Percentiles rank a stretch among this genome's conserved stretches.
phyloP scores from a whole-genome alignment of 1,140 invertebrate species.

The Oscheius sp. region DNA sequence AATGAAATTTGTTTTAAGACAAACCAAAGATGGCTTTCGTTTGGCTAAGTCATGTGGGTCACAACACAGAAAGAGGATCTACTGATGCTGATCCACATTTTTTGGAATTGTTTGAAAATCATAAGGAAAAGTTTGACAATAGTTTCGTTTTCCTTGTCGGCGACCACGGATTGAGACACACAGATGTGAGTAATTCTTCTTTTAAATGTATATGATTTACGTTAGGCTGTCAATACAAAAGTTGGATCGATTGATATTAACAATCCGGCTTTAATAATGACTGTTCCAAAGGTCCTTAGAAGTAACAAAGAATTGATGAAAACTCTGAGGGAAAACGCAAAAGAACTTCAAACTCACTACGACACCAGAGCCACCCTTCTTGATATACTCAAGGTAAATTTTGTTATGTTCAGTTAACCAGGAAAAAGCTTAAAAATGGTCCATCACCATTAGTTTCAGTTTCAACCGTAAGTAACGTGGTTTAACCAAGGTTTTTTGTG shows the following conservation, averaged over 20 bases:
- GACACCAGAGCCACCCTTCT: slow-evolving; percentile 34
- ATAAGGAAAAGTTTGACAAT: not conserved
- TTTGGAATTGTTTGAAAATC: not conserved
- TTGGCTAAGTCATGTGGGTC: not conserved
- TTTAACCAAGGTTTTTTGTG: no score
- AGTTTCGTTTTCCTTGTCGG: not conserved
- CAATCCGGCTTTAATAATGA: slow-evolving; percentile 31
- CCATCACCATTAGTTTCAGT: no score
- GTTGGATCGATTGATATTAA: slow-evolving; percentile 28
- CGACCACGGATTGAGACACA: not conserved
- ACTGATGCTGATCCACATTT: not conserved
- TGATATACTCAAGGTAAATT: slow-evolving; percentile 24
- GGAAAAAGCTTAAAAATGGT: no score
- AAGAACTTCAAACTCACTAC: slow-evolving; percentile 38
- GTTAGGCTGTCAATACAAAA: not conserved
- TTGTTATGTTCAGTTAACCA: no score
- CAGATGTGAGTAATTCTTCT: no score
- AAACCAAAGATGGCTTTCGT: not conserved
- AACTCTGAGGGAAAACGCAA: slow-evolving; percentile 11
- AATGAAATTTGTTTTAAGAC: no score
- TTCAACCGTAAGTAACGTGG: no score
- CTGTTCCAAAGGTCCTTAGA: slow-evolving; percentile 29
- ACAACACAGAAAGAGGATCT: not conserved
- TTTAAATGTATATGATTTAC: no score
- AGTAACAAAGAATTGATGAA: slow-evolving; percentile 10